Percentiles rank a stretch among this genome's conserved stretches.
These are phyloP conservation scores for Melanerpes formicivorus DNA, from an alignment of 2,113 vertebrate genomes.

Conservation along the genomic window DNA sequence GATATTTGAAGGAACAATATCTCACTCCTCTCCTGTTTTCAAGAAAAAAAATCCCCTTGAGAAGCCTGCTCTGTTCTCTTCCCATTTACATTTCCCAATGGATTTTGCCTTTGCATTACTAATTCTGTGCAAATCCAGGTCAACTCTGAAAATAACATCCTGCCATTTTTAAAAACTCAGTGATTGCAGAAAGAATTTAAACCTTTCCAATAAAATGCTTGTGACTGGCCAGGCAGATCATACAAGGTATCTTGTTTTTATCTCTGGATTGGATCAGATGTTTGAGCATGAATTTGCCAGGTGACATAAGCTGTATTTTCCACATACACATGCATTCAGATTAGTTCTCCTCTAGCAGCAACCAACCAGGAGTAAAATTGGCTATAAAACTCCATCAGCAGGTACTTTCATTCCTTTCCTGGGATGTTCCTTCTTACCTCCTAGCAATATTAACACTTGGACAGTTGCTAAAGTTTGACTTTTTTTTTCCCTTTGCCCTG, in stretches of 20 bases:
- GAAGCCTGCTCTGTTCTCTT: constrained; percentile 15
- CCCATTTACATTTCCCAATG: not conserved
- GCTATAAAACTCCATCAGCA: constrained; percentile 16
- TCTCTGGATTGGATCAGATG: not conserved
- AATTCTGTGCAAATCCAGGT: constrained; percentile 13
- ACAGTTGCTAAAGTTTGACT: not conserved
- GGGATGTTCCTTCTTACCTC: not conserved
- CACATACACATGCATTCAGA: not conserved
- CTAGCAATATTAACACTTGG: not conserved
- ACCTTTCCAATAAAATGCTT: not conserved
- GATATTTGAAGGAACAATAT: not conserved
- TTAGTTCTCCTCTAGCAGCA: not conserved
- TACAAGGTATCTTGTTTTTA: not conserved
- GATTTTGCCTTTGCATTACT: not conserved
- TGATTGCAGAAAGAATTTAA: constrained; percentile 1
- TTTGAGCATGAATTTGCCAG: not conserved
- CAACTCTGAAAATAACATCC: constrained; percentile 9
- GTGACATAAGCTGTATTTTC: not conserved
- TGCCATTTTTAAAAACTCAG: not conserved
- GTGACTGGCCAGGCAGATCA: not conserved
- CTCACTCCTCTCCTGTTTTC: not conserved
- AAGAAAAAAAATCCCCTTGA: not conserved
- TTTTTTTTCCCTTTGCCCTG: not conserved
- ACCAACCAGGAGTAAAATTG: not conserved
- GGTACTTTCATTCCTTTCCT: not conserved